Conservation (phyloP, 2,797 vertebrate species). For the Gastrophryne carolinensis region DNA sequence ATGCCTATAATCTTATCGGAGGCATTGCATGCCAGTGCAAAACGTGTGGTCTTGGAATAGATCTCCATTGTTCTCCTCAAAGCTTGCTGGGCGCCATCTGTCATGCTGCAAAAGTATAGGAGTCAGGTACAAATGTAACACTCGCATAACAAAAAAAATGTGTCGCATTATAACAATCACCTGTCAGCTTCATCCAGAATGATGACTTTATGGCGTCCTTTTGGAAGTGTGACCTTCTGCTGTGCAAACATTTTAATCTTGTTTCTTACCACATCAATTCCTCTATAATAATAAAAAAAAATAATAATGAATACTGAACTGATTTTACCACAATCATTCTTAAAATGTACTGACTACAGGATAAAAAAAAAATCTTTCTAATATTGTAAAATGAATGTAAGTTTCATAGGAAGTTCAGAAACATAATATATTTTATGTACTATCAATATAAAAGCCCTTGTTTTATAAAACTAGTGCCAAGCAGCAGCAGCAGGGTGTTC, state of each 20-base stretch:
- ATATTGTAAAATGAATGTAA: too few species aligned
- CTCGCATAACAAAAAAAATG: neutral
- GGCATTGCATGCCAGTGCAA: constrained; percentile 92
- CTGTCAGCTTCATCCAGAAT: constrained; percentile 98
- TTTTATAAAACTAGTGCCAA: too few species aligned
- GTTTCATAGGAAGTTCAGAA: too few species aligned
- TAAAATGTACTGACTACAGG: too few species aligned
- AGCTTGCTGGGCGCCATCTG: constrained; percentile 94
- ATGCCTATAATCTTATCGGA: constrained; percentile 94
- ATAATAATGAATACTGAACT: too few species aligned
- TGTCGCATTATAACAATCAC: constrained; percentile 59
- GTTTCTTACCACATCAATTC: constrained; percentile 96
- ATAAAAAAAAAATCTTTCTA: too few species aligned
- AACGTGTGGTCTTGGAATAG: constrained; percentile 95
- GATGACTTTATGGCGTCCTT: constrained; percentile 94
- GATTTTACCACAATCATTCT: too few species aligned
- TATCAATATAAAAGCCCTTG: too few species aligned
- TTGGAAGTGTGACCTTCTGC: constrained; percentile 94
- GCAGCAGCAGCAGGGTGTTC: too few species aligned
- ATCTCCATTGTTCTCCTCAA: constrained; percentile 97
- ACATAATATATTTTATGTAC: too few species aligned
- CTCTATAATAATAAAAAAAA: constrained; percentile 68
- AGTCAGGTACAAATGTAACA: neutral
- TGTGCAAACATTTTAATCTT: constrained; percentile 99
- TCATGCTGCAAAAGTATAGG: constrained; percentile 78